Percentiles rank a stretch among this genome's conserved stretches.
Conservation (phyloP, 2,113 vertebrate species). For the Scomber colias region DNA sequence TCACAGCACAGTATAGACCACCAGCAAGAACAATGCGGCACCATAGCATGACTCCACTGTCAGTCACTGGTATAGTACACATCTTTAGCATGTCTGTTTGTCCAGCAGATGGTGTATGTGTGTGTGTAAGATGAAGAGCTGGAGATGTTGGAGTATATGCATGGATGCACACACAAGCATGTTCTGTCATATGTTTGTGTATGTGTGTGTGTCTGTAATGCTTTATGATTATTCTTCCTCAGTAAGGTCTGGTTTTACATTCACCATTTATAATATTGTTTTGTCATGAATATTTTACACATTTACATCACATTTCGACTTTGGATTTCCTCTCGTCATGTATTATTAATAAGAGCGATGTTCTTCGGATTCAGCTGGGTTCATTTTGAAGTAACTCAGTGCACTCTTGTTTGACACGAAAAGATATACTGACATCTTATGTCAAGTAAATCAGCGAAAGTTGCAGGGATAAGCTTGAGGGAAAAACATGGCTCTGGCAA, state of each 20-base stretch:
- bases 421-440: conserved; percentile 10
- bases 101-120: conserved; percentile 41
- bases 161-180: conserved; percentile 21
- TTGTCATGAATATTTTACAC: conserved; percentile 55
- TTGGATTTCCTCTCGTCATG: not conserved
- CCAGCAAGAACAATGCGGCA: conserved; percentile 35
- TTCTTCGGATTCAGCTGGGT: not conserved
- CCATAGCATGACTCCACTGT: conserved; percentile 8
- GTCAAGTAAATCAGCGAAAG: not conserved
- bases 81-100: conserved; percentile 31
- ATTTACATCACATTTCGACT: conserved; percentile 28
- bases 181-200: conserved; percentile 20
- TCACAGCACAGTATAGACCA: conserved; percentile 20
- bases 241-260: conserved; percentile 13
- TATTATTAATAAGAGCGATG: conserved; percentile 44
- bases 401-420: not conserved
- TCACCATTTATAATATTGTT: conserved; percentile 32
- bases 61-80: conserved; percentile 13
- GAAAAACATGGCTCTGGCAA: not conserved
- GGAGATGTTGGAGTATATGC: conserved; percentile 14
- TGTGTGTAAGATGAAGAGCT: conserved; percentile 20
- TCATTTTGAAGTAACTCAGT: conserved; percentile 25
- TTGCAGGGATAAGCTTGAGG: not conserved
- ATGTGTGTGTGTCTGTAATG: not conserved
- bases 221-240: conserved; percentile 18